phyloP scores from a whole-genome alignment of 2,888 invertebrate genomes.

The Dendrolimus pini region DNA sequence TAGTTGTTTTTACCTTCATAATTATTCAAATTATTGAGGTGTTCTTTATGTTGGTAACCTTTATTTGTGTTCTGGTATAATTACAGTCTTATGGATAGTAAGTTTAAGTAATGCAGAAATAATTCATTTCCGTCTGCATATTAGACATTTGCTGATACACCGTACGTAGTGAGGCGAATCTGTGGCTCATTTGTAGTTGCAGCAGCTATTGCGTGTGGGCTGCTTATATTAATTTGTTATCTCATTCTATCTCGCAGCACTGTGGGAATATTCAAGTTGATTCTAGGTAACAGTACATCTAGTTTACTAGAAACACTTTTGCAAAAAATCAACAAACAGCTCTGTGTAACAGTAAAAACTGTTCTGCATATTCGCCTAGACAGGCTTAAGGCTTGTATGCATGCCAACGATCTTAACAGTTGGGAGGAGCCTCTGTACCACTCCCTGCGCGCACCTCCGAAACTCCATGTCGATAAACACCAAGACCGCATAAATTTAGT shows the following conservation, averaged over 20 bases:
- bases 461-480: no score
- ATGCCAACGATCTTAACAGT: no score
- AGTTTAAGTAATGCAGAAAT: no score
- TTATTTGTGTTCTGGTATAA: conserved; percentile 5
- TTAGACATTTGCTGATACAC: background rate
- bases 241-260: background rate
- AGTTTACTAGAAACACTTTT: background rate
- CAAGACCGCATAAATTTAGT: no score
- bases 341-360: background rate
- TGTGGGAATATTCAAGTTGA: background rate
- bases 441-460: no score
- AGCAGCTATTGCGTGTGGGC: background rate
- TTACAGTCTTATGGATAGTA: no score
- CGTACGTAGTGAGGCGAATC: background rate
- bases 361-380: no score
- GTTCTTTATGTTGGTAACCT: conserved; percentile 31
- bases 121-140: background rate
- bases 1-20: conserved; percentile 33
- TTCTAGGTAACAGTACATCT: background rate
- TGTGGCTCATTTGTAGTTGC: background rate
- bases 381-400: no score
- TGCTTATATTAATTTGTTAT: background rate
- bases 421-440: no score
- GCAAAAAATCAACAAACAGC: background rate
- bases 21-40: conserved; percentile 46